phyloP scores from a whole-genome alignment of 1,140 invertebrate species.

The Drosophila gunungcola region DNA sequence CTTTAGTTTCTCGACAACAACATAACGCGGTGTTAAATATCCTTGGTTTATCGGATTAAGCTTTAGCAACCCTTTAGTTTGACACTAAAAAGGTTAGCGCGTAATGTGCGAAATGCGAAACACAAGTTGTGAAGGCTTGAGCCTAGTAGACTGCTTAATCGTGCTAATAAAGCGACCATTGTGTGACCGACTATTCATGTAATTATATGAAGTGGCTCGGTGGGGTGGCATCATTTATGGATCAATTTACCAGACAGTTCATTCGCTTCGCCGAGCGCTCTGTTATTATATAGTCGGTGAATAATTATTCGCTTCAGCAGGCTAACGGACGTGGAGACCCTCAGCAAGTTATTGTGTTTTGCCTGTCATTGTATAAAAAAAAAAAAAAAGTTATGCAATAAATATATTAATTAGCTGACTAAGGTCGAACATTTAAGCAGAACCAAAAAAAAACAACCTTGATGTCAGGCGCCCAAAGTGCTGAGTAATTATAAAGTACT shows the following conservation, averaged over 20 bases:
- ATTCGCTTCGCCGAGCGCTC: constrained; percentile 43
- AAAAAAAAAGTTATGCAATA: constrained; percentile 32
- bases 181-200: constrained; percentile 24
- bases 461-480: constrained; percentile 20
- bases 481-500: constrained; percentile 20
- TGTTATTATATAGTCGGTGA: constrained; percentile 17
- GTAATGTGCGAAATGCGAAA: constrained; percentile 24
- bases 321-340: constrained; percentile 1
- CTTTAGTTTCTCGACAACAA: neutral
- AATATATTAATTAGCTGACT: constrained; percentile 47
- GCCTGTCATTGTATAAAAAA: constrained; percentile 24
- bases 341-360: neutral
- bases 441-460: constrained; percentile 26
- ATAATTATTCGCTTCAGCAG: constrained; percentile 33
- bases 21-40: constrained; percentile 4
- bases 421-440: constrained; percentile 36
- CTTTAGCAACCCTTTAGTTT: constrained; percentile 11
- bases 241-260: constrained; percentile 37
- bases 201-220: constrained; percentile 17
- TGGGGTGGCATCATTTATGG: constrained; percentile 28
- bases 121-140: constrained; percentile 5
- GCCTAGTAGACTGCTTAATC: constrained; percentile 22
- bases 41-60: neutral
- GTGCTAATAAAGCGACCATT: constrained; percentile 29
- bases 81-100: constrained; percentile 17